Evolutionary conservation across 2,113 vertebrate species (phyloP).

Genomic region (Delphinus delphis): DNA sequence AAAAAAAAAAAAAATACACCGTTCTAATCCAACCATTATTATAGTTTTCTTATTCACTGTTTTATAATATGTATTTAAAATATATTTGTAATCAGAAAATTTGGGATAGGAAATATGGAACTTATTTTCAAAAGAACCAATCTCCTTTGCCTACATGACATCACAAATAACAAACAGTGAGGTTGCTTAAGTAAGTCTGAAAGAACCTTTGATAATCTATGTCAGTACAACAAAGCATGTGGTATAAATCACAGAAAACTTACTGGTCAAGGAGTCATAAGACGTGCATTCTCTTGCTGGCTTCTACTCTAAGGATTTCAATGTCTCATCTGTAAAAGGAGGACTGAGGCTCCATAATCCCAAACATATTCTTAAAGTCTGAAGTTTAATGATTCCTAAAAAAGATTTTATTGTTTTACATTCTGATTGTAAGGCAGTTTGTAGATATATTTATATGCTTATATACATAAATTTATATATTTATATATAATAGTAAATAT

Average conservation of each 20-base stretch:
- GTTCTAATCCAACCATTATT: background rate
- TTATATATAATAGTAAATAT: background rate
- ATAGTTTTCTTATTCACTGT: background rate
- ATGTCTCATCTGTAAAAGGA: background rate
- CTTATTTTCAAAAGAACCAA: constrained; percentile 35
- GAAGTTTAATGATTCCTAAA: background rate
- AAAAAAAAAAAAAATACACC: background rate
- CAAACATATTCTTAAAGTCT: background rate
- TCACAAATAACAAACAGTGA: background rate
- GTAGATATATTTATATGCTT: background rate
- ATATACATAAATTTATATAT: background rate
- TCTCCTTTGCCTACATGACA: background rate
- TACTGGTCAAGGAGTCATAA: background rate
- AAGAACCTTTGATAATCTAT: background rate
- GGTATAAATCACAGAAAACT: background rate
- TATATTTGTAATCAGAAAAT: background rate
- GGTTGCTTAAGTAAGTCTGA: background rate
- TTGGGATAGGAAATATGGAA: background rate
- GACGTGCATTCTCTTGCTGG: background rate
- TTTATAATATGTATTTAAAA: background rate
- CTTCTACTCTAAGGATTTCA: background rate
- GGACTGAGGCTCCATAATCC: background rate
- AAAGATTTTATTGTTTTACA: background rate
- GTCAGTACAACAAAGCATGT: background rate
- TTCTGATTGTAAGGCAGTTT: background rate